Evolutionary conservation across 2,888 invertebrate species (phyloP), one percentile per base, ranked within the genome.

Genomic region (Helicoverpa assulta): DNA sequence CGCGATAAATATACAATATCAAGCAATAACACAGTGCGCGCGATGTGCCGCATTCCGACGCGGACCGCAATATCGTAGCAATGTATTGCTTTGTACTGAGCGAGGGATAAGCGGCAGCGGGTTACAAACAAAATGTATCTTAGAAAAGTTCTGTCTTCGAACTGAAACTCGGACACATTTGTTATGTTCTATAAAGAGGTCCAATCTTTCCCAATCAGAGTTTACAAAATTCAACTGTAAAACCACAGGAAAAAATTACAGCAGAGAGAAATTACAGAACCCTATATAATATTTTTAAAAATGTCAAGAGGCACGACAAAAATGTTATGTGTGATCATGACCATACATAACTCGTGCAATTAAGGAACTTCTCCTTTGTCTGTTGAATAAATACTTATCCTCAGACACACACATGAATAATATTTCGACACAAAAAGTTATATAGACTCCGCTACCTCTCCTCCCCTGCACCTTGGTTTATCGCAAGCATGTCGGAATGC

Each of bases 61-160:
- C 81, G 80, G 63, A 67, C 86, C 85, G 81, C 83, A 85, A 85
- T 85, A 85, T 85, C 78, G 78, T 79, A 73, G 85, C 84, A 77
- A 83, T 70, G 81, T 80, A 82, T 76, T 78, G 74, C 82, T 76
- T 62, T 50, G 8, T 54, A 40, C 26, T 2, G 67, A 14, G 37
- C 57, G 53, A 72, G 59, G 16, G 37, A 76, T 52, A 40, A 57
- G 75, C 51, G 26, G 19, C 14, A 68, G 83, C 82, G 83, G 54
- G 18, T 1, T 37, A 12, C 8, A 2, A 1, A 43, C 2, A 1
- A 40, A 4, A 53, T 21, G 21, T 26, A 5, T 26, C 5, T 43
- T 2, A 21, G 16, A 12, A 21, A 12, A 6, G 7, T 53, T 26
- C 3, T 51, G 7, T 19, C 19, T 10, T 51, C 18, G 10, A 51